Conservation (phyloP, 2,113 vertebrate species). For the Panthera leo region DNA sequence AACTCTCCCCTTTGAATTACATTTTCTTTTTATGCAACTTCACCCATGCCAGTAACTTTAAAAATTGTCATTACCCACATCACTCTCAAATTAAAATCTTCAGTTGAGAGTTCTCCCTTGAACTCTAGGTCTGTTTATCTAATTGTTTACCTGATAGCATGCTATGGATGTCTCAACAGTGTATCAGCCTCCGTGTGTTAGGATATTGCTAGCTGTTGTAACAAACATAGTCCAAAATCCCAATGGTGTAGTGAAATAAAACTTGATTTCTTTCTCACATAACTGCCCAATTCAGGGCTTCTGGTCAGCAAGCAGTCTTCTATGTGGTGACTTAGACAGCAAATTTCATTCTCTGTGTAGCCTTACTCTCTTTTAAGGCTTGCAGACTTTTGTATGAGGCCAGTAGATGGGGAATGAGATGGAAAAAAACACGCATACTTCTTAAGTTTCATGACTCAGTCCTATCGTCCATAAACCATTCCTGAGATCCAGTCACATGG, state of each 20-base stretch:
- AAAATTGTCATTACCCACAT: neutral
- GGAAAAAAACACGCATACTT: neutral
- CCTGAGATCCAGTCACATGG: neutral
- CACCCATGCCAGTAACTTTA: constrained; percentile 9
- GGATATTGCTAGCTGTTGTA: neutral
- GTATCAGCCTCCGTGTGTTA: neutral
- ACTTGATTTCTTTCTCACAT: neutral
- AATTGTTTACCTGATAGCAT: neutral
- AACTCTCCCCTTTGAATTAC: neutral
- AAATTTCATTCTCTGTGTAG: neutral
- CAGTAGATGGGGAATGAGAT: neutral
- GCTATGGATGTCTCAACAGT: neutral
- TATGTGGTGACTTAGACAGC: neutral
- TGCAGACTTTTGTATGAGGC: neutral
- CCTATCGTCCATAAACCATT: neutral
- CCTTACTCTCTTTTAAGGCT: neutral
- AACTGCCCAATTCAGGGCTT: neutral
- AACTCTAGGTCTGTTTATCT: neutral
- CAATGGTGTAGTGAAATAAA: neutral
- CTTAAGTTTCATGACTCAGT: neutral
- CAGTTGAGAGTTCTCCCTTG: neutral
- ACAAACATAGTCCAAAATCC: neutral
- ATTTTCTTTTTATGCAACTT: constrained; percentile 16
- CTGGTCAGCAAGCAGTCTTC: neutral
- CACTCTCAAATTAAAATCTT: constrained; percentile 35